Base-by-base conservation (phyloP, 35 echinoderm and acorn worm genomes). In the Ophioderma brevispina region DNA sequence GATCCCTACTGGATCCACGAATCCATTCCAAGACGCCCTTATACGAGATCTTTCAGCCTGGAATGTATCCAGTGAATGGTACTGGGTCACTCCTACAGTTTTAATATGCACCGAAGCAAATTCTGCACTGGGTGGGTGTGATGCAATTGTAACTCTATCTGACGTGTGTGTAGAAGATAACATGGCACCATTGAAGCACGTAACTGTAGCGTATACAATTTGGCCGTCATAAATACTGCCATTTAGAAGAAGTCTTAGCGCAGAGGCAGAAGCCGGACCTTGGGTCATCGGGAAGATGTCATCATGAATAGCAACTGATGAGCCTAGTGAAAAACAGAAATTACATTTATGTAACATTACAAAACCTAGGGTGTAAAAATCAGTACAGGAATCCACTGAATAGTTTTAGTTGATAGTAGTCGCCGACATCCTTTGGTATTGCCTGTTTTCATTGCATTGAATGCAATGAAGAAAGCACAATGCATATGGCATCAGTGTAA, bases 1-100 rank as follows among this genome's bases (percentile, higher is more conserved):
- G n/a, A 91, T 91, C 37, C 81, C 81, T 0, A 49, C 56, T 34
- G 59, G 37, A 40, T 84, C 89, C 25, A 30, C 34, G 28, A 91
- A 91, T 49, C 89, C 89, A 75, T 91, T 33, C 89, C 89, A 91
- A 18, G 81, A 32, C 40, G 38, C 55, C n/a, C 32, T 76, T 33
- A 91, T 36, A 18, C 0, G 23, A 31, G 14, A 50, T 40, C 38
- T 91, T 0, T 91, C 15, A 1, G 81, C 50, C 64, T 91, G 89
- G 42, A 85, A 82, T 19, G 17, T 49, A 13, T 77, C 81, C 13
- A 35, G 80, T 17, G 38, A 39, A 32, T 36, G 46, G 34, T 91
- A 91, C 30, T 32, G 23, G 13, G 64, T 84, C 13, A 34, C 39
- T 35, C 55, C 83, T 5, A 32, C 0, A 0, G 81, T 36, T 43